Base-by-base conservation (phyloP, 2,888 invertebrate species). In the Leucophenga montana region DNA sequence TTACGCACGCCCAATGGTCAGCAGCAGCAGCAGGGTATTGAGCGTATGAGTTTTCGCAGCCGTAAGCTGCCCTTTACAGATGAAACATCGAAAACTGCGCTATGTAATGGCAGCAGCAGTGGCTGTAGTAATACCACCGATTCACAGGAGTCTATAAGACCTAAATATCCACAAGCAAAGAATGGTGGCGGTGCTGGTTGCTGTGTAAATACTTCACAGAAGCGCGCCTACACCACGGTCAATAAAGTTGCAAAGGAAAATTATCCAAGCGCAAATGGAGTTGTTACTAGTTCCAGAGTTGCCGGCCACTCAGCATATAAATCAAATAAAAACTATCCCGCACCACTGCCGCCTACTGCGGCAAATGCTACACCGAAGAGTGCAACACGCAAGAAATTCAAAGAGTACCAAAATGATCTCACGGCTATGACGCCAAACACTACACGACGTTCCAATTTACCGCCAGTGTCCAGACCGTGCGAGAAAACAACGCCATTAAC, bases 231-330 rank as follows among this genome's bases (percentile, higher is more conserved):
- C 71, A 80, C 85, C 84, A 78, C 83, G 62, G 81, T 81, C 66
- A 72, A 71, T 70, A 82, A 85, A 73, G 74, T 80, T 69, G 82
- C 85, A 73, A 88, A 89, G 76, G 88, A 88, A 78, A 88, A 89
- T 77, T 87, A 82, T 79, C 86, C 73, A 75, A 73, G 67, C 8
- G n/a, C 18, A 44, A 56, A 54, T 54, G 66, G 53, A 9, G 18
- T 5, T 8, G 5, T 16, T 13, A 33, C n/a, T 56, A n/a, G 8
- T n/a, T n/a, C n/a, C 6, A 8, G 13, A 16, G 18, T 13, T 27
- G 72, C 68, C 69, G 11, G 74, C 75, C 64, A 20, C 73, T 78
- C 48, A 74, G 69, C 69, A 14, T 73, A 75, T 65, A 79, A 79
- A 18, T 84, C 86, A 44, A 69, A 69, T 50, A 86, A 86, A 68